A percentile compares a stretch with the other conserved stretches of the same genome.
phyloP scores from a whole-genome alignment of 2,888 invertebrate species.

The Drosophila falleni region DNA sequence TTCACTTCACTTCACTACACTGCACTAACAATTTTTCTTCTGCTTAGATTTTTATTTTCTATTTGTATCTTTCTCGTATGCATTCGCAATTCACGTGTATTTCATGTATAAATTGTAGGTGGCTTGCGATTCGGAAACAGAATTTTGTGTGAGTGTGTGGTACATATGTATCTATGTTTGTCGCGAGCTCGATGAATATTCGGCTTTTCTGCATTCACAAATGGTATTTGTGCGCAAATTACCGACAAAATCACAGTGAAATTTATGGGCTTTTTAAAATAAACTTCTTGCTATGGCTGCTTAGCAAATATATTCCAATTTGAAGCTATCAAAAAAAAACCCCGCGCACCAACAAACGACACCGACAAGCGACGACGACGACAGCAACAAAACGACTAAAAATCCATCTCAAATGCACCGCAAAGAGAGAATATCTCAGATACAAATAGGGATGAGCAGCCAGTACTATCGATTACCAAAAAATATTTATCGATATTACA shows the following conservation, averaged over 20 bases:
- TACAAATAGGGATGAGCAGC: constrained; percentile 47
- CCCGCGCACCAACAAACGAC: constrained; percentile 62
- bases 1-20: constrained; percentile 62
- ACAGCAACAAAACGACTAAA: constrained; percentile 74
- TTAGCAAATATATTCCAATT: constrained; percentile 59
- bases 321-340: constrained; percentile 65
- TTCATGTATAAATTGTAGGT: constrained; percentile 48
- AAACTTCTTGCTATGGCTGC: constrained; percentile 42
- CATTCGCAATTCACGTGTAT: constrained; percentile 77
- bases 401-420: constrained; percentile 50
- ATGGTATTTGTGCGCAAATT: constrained; percentile 38
- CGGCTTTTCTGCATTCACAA: constrained; percentile 47
- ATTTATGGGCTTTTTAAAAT: constrained; percentile 40
- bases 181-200: constrained; percentile 47
- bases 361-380: constrained; percentile 65
- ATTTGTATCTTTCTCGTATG: constrained; percentile 75
- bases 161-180: constrained; percentile 35
- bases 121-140: constrained; percentile 34
- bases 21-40: constrained; percentile 64
- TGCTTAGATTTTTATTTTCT: constrained; percentile 73
- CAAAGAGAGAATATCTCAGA: constrained; percentile 59
- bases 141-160: constrained; percentile 38
- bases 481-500: constrained; percentile 16
- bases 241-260: constrained; percentile 64
- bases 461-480: constrained; percentile 18